Base-by-base conservation (phyloP, 2,888 invertebrate genomes). In the Stenoptilia bipunctidactyla region DNA sequence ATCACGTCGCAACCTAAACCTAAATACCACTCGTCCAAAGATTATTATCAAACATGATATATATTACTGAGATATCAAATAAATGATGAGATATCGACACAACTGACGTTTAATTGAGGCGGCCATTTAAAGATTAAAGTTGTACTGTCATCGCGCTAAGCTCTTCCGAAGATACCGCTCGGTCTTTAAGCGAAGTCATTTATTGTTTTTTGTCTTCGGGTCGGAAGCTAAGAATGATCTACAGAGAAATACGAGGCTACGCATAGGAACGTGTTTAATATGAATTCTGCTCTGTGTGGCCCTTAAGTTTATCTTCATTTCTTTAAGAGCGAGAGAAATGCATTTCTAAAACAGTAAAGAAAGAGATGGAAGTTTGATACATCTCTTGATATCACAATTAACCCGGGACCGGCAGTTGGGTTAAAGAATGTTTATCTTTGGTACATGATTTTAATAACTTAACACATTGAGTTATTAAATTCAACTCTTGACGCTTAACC, bases 241-340 rank as follows among this genome's bases (percentile, higher is more conserved):
- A 53, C 55, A 55, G 61, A 66, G 72, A 72, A 69, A 68, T 75
- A 76, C 83, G 82, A 74, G 75, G 55, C 72, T 56, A 54, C 60
- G 83, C 83, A 83, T 83, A 83, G 71, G 64, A 76, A 77, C 83
- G 80, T 83, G 83, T 74, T 74, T 82, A 83, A 83, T 82, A 65
- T 69, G 55, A 67, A 61, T 62, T 61, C 54, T 56, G 59, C 20
- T 8, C 67, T 63, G 52, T 60, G 53, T 55, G 60, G 59, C 56
- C 50, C 53, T 51, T 35, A 47, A 49, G 34, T 13, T 34, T 4
- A 14, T 14, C 34, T 48, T 61, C 53, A 62, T 70, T 68, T 63
- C 67, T 62, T 59, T 58, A 53, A 52, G 62, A 72, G 53, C 45
- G 66, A 61, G 67, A 72, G 44, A 51, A 55, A 54, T 34, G 46